Evolutionary conservation across 2,888 invertebrate genomes (phyloP).

Genomic region (Graphium colonna): DNA sequence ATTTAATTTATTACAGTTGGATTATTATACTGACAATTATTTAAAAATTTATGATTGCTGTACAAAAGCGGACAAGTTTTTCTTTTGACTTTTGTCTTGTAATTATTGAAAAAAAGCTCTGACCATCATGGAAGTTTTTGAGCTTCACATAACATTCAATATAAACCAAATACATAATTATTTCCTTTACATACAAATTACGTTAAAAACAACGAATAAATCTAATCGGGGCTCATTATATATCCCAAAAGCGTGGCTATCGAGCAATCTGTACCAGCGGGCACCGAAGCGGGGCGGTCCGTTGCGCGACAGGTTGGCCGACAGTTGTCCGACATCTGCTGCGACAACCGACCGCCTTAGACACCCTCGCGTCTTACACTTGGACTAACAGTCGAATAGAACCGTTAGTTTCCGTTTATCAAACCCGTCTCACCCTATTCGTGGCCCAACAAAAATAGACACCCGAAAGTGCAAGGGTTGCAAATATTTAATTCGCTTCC

Average conservation of each 20-base stretch:
- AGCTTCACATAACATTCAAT: too few species aligned
- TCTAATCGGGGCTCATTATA: constrained; percentile 44
- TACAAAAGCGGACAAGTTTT: too few species aligned
- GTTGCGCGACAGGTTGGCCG: constrained; percentile 77
- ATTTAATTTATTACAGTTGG: too few species aligned
- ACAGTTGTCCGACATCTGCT: constrained; percentile 76
- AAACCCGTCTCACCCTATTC: constrained; percentile 65
- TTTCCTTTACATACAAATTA: too few species aligned
- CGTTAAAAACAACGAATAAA: constrained; percentile 10
- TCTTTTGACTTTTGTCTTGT: too few species aligned
- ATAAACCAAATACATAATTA: too few species aligned
- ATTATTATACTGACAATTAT: too few species aligned
- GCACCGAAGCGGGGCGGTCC: constrained; percentile 70
- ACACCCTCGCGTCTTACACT: constrained; percentile 67
- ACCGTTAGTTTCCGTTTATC: constrained; percentile 75
- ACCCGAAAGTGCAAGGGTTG: constrained; percentile 69
- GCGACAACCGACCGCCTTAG: constrained; percentile 51
- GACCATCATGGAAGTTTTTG: too few species aligned
- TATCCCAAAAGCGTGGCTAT: constrained; percentile 59
- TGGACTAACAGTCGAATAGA: constrained; percentile 58
- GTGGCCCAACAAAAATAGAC: constrained; percentile 42
- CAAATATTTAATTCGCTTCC: constrained; percentile 56
- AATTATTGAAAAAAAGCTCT: not conserved
- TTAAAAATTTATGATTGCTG: too few species aligned
- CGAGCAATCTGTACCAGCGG: constrained; percentile 58